phyloP scores from a whole-genome alignment of 2,888 invertebrate genomes.

The Altica lythri region DNA sequence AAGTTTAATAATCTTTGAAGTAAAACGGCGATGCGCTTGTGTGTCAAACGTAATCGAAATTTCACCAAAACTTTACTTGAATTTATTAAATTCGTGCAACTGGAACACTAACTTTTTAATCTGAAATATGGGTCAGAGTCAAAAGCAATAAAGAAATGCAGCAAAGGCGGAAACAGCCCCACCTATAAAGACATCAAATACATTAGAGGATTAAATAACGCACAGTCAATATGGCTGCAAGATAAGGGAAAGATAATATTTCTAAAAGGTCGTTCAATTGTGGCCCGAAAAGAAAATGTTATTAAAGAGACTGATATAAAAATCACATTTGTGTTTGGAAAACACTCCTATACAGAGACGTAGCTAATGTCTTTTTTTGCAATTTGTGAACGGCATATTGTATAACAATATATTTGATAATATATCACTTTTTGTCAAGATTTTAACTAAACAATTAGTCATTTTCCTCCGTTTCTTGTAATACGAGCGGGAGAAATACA shows the following conservation, averaged over 20 bases:
- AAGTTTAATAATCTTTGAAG: too few relatives aligned
- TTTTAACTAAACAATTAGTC: too few relatives aligned
- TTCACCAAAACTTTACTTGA: too few relatives aligned
- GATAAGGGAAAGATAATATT: conserved; percentile 10
- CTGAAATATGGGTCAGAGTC: conserved; percentile 18
- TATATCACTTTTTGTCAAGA: too few relatives aligned
- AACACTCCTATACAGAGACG: too few relatives aligned
- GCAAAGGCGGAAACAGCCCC: conserved; percentile 18
- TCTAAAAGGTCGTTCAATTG: conserved; percentile 9
- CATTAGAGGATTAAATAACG: conserved; percentile 28
- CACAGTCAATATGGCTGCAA: conserved; percentile 15
- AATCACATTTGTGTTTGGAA: background rate
- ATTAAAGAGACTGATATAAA: background rate
- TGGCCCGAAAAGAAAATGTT: conserved; percentile 10
- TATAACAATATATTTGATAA: too few relatives aligned
- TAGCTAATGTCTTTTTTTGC: too few relatives aligned
- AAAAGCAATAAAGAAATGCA: conserved; percentile 23
- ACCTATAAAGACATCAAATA: conserved; percentile 25
- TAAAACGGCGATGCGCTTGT: too few relatives aligned
- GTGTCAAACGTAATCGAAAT: too few relatives aligned
- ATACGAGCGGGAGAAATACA: too few relatives aligned
- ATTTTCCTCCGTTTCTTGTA: too few relatives aligned
- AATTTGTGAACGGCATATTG: too few relatives aligned
- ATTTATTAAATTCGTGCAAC: conserved; percentile 9
- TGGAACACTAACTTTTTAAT: conserved; percentile 7